These are phyloP conservation scores for Cancer borealis DNA, from an alignment of 2,888 invertebrate genomes.

Conservation along the genomic window DNA sequence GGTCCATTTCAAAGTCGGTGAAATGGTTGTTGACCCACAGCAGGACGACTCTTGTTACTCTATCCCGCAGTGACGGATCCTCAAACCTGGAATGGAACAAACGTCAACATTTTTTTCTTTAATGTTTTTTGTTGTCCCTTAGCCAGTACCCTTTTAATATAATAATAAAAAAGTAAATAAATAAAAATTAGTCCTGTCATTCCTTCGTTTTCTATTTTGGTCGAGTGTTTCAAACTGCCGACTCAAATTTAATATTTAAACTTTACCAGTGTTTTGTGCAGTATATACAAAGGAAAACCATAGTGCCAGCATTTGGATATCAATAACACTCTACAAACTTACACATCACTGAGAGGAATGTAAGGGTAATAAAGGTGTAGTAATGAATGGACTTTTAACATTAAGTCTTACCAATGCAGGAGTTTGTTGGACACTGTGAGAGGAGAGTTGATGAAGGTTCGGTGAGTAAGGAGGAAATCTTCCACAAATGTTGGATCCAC, in stretches of 20 bases:
- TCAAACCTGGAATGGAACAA: conserved; percentile 83
- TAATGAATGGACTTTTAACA: not conserved
- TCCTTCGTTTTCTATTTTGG: too few relatives aligned
- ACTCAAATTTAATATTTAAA: too few relatives aligned
- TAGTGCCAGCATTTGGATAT: too few relatives aligned
- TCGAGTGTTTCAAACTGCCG: too few relatives aligned
- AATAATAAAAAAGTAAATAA: too few relatives aligned
- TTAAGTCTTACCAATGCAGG: conserved; percentile 85
- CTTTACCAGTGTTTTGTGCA: too few relatives aligned
- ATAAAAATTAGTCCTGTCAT: too few relatives aligned
- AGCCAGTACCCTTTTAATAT: too few relatives aligned
- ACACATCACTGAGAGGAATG: not conserved
- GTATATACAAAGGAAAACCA: too few relatives aligned
- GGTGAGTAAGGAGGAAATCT: conserved; percentile 97
- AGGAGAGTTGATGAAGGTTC: conserved; percentile 95
- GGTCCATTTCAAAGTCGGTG: conserved; percentile 97
- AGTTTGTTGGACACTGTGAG: conserved; percentile 92
- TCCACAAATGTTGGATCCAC: conserved; percentile 99
- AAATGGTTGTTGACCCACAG: conserved; percentile 99
- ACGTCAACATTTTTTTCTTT: not conserved
- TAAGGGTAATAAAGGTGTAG: not conserved
- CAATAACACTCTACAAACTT: too few relatives aligned
- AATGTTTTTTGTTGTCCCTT: too few relatives aligned
- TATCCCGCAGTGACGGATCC: conserved; percentile 87
- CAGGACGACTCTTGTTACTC: conserved; percentile 96